Evolutionary conservation across 2,113 vertebrate species (phyloP).

Genomic region (Cebidichthys violaceus): DNA sequence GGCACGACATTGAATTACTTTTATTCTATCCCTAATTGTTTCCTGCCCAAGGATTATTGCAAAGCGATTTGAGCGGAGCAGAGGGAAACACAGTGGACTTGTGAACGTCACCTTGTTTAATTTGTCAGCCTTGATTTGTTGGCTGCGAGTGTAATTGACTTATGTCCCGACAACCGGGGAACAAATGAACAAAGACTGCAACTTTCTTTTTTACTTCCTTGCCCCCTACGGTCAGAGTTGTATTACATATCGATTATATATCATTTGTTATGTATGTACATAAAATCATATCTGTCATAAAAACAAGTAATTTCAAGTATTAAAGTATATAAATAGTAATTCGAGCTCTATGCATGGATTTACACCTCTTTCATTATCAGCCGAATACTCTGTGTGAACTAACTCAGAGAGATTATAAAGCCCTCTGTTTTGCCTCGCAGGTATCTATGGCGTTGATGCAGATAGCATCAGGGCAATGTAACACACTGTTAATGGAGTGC

Average conservation of each 20-base stretch:
- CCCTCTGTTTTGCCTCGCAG: constrained; percentile 23
- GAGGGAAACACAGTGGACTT: constrained; percentile 52
- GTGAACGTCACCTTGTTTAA: constrained; percentile 67
- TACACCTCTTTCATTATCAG: not conserved
- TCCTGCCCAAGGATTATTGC: constrained; percentile 73
- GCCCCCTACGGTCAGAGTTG: not conserved
- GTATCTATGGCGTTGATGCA: constrained; percentile 30
- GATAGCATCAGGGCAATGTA: constrained; percentile 57
- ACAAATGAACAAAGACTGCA: constrained; percentile 53
- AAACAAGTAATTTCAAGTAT: not conserved
- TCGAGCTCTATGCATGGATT: not conserved
- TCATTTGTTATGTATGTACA: not conserved
- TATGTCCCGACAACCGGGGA: constrained; percentile 52
- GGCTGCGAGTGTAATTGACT: constrained; percentile 75
- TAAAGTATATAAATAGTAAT: not conserved
- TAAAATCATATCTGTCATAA: not conserved
- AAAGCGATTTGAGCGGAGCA: constrained; percentile 66
- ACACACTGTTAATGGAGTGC: constrained; percentile 53
- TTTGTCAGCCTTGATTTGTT: constrained; percentile 79
- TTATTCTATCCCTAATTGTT: constrained; percentile 79
- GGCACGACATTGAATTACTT: constrained; percentile 67
- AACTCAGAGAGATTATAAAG: not conserved
- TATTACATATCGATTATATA: not conserved
- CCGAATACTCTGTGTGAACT: not conserved
- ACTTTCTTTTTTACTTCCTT: constrained; percentile 15